A percentile compares a stretch with the other conserved stretches of the same genome.
These are phyloP conservation scores for Mirza zaza DNA, from an alignment of 2,113 vertebrate species.

Conservation along the genomic window DNA sequence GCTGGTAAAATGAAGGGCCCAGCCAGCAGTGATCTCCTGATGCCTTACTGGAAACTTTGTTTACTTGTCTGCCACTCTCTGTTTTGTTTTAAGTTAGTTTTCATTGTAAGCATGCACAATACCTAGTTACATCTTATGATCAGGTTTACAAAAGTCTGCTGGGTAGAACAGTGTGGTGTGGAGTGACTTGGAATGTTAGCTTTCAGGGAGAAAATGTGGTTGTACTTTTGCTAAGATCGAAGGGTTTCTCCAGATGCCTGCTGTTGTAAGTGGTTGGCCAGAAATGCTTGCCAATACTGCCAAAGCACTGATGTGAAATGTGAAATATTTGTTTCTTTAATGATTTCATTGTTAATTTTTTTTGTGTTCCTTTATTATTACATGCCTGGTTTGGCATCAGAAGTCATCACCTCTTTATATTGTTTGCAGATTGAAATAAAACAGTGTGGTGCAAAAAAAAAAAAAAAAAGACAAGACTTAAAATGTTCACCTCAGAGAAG, in stretches of 20 bases:
- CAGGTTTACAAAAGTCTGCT: background rate
- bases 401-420: slow-evolving; percentile 71
- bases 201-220: background rate
- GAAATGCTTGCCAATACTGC: background rate
- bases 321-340: slow-evolving; percentile 4
- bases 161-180: background rate
- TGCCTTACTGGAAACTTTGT: slow-evolving; percentile 84
- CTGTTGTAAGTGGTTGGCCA: background rate
- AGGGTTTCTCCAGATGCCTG: background rate
- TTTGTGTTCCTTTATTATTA: background rate
- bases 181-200: background rate
- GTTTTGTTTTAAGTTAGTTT: slow-evolving; percentile 73
- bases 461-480: too few species aligned
- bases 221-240: background rate
- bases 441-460: slow-evolving; percentile 65
- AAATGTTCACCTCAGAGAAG: background rate
- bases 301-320: slow-evolving; percentile 38
- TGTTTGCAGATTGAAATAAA: slow-evolving; percentile 83
- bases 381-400: slow-evolving; percentile 68
- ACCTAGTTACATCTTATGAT: slow-evolving; percentile 7
- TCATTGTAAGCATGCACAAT: slow-evolving; percentile 72
- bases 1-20: background rate
- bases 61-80: slow-evolving; percentile 64
- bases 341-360: background rate
- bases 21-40: slow-evolving; percentile 72